Conservation (phyloP, 2,888 invertebrate genomes). For the Hydrotaea diabolus region DNA sequence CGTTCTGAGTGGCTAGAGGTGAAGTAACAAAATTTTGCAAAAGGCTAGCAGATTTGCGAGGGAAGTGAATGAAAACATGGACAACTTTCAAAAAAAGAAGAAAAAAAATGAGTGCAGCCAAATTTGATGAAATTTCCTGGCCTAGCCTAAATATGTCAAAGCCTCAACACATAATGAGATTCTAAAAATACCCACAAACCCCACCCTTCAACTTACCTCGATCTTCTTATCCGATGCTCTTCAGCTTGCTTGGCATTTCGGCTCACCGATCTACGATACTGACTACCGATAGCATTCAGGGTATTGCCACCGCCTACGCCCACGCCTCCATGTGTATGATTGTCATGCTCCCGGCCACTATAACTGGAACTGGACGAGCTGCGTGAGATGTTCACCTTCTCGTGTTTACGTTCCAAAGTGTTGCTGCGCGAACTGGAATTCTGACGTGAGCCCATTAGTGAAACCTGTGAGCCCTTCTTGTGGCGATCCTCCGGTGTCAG, state of each 20-base stretch:
- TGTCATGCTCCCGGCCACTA: slow-evolving; percentile 76
- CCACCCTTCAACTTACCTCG: slow-evolving; percentile 75
- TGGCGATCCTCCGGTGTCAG: slow-evolving; percentile 80
- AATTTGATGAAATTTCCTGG: too few species aligned
- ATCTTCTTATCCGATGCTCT: slow-evolving; percentile 80
- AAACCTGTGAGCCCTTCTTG: slow-evolving; percentile 76
- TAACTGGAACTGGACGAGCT: slow-evolving; percentile 81
- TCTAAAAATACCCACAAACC: too few species aligned
- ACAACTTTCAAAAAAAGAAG: too few species aligned
- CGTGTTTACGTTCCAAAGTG: slow-evolving; percentile 79
- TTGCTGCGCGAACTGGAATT: slow-evolving; percentile 79
- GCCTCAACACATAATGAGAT: too few species aligned
- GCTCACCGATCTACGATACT: slow-evolving; percentile 75
- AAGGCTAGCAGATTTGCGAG: too few species aligned
- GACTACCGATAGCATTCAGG: slow-evolving; percentile 36
- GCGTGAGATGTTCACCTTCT: slow-evolving; percentile 78
- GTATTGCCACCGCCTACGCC: slow-evolving; percentile 42
- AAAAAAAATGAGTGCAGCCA: too few species aligned
- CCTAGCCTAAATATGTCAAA: too few species aligned
- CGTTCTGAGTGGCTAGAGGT: too few species aligned
- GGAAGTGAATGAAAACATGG: too few species aligned
- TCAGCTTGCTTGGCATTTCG: slow-evolving; percentile 77
- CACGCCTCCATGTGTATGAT: slow-evolving; percentile 53
- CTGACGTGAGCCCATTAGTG: slow-evolving; percentile 77
- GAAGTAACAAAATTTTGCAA: too few species aligned